phyloP scores from a whole-genome alignment of 2,888 invertebrate species.

The Cabera pusaria region DNA sequence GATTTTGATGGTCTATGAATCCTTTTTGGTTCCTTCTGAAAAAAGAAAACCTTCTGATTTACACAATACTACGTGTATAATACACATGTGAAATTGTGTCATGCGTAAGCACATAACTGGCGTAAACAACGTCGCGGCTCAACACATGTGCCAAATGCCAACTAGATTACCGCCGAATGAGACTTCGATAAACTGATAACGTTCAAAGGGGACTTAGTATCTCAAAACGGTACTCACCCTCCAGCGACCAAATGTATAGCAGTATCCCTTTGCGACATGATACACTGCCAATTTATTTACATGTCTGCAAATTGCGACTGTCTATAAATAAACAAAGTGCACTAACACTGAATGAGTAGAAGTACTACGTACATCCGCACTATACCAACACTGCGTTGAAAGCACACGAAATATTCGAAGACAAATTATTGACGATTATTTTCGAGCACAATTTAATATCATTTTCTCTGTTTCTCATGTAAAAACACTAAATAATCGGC shows the following conservation, averaged over 20 bases:
- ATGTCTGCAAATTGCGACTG: constrained; percentile 77
- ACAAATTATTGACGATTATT: too few relatives aligned
- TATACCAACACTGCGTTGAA: constrained; percentile 33
- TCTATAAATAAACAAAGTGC: constrained; percentile 83
- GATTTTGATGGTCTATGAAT: too few relatives aligned
- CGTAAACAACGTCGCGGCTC: constrained; percentile 52
- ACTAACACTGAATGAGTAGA: constrained; percentile 53
- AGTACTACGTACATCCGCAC: constrained; percentile 44
- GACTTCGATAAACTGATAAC: constrained; percentile 34
- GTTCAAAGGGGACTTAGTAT: too few relatives aligned
- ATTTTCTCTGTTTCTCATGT: constrained; percentile 34
- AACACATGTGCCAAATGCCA: constrained; percentile 53
- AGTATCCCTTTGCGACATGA: constrained; percentile 92
- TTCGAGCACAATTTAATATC: too few relatives aligned
- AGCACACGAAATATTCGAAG: constrained; percentile 23
- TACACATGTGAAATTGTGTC: constrained; percentile 29
- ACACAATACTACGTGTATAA: background rate
- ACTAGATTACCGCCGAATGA: constrained; percentile 30
- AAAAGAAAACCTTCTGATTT: background rate
- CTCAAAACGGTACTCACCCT: constrained; percentile 93
- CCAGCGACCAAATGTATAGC: constrained; percentile 97
- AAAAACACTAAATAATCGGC: constrained; percentile 31
- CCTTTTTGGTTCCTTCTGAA: background rate
- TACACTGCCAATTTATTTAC: constrained; percentile 73
- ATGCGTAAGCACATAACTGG: constrained; percentile 44